Evolutionary conservation across 2,888 invertebrate species (phyloP).

Genomic region (Chymomyza caudatula): DNA sequence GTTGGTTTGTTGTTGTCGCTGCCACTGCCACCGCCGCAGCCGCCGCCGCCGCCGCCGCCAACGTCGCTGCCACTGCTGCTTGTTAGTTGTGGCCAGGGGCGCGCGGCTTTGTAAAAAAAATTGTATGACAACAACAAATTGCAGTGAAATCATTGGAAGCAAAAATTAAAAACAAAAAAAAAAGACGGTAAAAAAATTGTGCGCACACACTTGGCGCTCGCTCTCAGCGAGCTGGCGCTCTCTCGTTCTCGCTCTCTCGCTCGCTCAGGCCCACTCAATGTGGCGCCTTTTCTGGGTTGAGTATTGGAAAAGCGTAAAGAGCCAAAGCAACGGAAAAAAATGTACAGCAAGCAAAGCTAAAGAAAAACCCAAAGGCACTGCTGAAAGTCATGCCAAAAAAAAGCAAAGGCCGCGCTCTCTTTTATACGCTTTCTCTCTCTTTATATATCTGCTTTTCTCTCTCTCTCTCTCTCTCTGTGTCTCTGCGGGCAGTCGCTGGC

Average conservation of each 20-base stretch:
- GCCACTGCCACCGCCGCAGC: constrained; percentile 8
- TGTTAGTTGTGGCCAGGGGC: constrained; percentile 60
- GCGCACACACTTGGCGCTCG: not conserved
- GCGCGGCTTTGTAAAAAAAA: constrained; percentile 47
- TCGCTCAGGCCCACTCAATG: not conserved
- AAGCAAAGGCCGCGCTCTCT: constrained; percentile 19
- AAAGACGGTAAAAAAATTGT: constrained; percentile 1
- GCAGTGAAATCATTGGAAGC: constrained; percentile 45
- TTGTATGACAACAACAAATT: constrained; percentile 49
- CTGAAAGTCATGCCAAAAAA: not conserved
- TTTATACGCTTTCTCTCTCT: constrained; percentile 16
- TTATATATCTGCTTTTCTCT: constrained; percentile 2
- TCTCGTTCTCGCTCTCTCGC: not conserved
- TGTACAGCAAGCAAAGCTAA: constrained; percentile 11
- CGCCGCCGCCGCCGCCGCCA: constrained; percentile 9
- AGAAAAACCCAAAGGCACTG: constrained; percentile 5
- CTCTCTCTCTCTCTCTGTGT: not conserved
- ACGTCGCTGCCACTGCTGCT: constrained; percentile 22
- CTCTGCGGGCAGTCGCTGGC: constrained; percentile 27
- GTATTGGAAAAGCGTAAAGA: not conserved
- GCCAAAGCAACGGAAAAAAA: constrained; percentile 20
- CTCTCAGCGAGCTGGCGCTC: not conserved
- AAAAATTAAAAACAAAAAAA: constrained; percentile 18
- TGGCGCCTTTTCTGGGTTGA: not conserved
- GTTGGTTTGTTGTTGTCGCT: constrained; percentile 22